These are phyloP conservation scores for Paracyclopina nana DNA, from an alignment of 1,140 invertebrate genomes.

Conservation along the genomic window DNA sequence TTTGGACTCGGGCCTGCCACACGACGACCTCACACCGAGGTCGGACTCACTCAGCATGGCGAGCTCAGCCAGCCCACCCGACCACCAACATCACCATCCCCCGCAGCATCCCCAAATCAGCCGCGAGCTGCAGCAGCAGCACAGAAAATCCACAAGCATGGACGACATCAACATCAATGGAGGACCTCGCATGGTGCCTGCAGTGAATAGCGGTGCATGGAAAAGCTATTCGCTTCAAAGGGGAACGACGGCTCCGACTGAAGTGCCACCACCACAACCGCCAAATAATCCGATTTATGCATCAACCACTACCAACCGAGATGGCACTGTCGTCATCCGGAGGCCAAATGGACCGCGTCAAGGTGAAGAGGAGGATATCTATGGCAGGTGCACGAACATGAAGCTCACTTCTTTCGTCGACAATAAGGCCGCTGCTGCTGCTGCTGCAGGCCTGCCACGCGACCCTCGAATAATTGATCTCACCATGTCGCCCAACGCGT, in stretches of 20 bases:
- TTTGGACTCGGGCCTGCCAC: constrained; percentile 11
- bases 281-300: background rate
- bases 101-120: background rate
- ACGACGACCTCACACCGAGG: constrained; percentile 11
- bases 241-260: background rate
- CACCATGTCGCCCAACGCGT: background rate
- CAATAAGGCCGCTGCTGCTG: background rate
- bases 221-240: constrained; percentile 11
- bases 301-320: background rate
- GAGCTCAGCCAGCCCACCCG: background rate
- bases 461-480: constrained; percentile 11
- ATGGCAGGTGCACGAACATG: constrained; percentile 14
- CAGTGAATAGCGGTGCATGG: background rate
- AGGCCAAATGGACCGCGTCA: background rate
- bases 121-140: background rate
- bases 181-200: too few species aligned
- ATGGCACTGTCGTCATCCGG: constrained; percentile 3
- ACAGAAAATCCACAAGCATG: constrained; percentile 9
- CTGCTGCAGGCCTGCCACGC: background rate
- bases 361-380: constrained; percentile 12
- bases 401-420: constrained; percentile 7
- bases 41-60: constrained; percentile 11
- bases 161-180: constrained; percentile 6
- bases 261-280: background rate
- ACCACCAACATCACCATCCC: background rate